A percentile compares a stretch with the other conserved stretches of the same genome.
Conservation (phyloP, 2,113 vertebrate genomes). For the Artemisiospiza belli region DNA sequence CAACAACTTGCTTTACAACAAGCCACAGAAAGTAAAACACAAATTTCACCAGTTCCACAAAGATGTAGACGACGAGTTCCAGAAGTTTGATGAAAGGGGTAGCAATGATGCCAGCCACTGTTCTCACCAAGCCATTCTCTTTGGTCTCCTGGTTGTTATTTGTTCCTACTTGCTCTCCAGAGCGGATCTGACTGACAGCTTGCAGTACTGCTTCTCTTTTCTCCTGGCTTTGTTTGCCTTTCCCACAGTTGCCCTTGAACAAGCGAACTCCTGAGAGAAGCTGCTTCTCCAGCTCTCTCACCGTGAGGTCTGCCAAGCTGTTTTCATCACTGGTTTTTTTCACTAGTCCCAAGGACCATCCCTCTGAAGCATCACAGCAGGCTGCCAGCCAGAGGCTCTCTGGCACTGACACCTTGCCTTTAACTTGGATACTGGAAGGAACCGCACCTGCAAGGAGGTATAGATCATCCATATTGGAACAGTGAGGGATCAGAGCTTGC, state of each 20-base stretch:
- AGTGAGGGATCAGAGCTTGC: slow-evolving; percentile 69
- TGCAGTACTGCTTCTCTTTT: slow-evolving; percentile 64
- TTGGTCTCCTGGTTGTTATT: not conserved
- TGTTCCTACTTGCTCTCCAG: slow-evolving; percentile 31
- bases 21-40: slow-evolving; percentile 61
- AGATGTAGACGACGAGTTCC: slow-evolving; percentile 63
- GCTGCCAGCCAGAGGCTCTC: slow-evolving; percentile 78
- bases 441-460: slow-evolving; percentile 72
- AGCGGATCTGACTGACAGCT: slow-evolving; percentile 59
- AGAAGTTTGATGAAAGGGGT: slow-evolving; percentile 69
- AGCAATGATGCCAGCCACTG: slow-evolving; percentile 41
- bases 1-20: slow-evolving; percentile 37
- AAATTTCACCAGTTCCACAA: slow-evolving; percentile 60
- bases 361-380: slow-evolving; percentile 64
- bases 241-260: slow-evolving; percentile 71
- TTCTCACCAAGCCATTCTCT: slow-evolving; percentile 14
- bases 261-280: slow-evolving; percentile 56
- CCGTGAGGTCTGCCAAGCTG: slow-evolving; percentile 61
- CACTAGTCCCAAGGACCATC: slow-evolving; percentile 78
- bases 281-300: slow-evolving; percentile 73
- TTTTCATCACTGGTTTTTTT: slow-evolving; percentile 14
- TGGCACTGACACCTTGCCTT: slow-evolving; percentile 69
- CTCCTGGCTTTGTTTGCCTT: slow-evolving; percentile 50
- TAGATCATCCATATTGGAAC: slow-evolving; percentile 56
- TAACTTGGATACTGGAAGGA: slow-evolving; percentile 63